Conservation (phyloP, 2,888 invertebrate genomes). For the Meiosimyza decipiens region DNA sequence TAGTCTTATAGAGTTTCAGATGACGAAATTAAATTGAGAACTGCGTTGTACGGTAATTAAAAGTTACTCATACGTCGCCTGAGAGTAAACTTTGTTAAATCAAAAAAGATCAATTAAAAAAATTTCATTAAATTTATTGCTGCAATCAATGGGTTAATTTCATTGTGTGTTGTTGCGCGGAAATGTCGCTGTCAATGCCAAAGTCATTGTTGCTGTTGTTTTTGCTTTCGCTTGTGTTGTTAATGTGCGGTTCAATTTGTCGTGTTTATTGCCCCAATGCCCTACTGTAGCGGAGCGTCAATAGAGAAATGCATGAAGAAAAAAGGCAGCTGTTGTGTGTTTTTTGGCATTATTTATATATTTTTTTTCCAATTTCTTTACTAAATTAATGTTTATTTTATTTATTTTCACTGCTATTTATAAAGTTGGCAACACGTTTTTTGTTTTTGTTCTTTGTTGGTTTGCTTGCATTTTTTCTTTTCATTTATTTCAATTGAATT, state of each 20-base stretch:
- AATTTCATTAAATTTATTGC: no score
- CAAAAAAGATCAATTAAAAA: no score
- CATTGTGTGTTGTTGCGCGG: no score
- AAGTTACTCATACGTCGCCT: no score
- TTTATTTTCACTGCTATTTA: neutral
- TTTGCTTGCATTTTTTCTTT: neutral
- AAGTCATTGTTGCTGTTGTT: neutral
- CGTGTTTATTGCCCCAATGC: conserved; percentile 8
- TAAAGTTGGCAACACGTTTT: neutral
- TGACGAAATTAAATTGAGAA: no score
- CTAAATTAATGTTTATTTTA: conserved; percentile 11
- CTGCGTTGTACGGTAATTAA: no score
- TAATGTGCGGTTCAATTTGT: neutral
- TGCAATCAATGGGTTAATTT: no score
- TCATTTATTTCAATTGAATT: neutral
- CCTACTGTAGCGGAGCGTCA: neutral
- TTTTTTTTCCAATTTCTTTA: no score
- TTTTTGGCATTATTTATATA: neutral
- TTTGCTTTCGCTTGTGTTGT: conserved; percentile 14
- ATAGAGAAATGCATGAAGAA: no score
- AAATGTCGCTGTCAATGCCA: no score
- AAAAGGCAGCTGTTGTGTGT: neutral
- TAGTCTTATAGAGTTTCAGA: no score
- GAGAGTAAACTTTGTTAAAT: no score
- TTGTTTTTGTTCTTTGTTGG: neutral